A percentile compares a stretch with the other conserved stretches of the same genome.
phyloP scores from a whole-genome alignment of 2,888 invertebrate genomes.

The Ferdinandea cuprea region DNA sequence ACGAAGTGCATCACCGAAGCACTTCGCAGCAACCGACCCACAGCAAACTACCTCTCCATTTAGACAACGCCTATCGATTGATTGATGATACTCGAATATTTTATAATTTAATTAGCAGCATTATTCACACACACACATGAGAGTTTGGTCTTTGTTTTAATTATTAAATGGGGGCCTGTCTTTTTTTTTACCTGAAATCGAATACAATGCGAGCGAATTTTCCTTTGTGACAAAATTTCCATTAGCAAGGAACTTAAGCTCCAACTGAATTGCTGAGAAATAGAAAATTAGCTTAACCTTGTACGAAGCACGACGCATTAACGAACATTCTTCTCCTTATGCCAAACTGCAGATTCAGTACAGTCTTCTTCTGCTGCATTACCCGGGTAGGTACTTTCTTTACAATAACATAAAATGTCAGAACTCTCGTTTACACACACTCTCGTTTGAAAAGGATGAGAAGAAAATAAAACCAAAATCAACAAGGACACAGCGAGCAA shows the following conservation, averaged over 20 bases:
- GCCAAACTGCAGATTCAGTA: conserved; percentile 41
- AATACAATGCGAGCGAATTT: conserved; percentile 16
- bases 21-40: background rate
- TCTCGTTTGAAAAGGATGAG: conserved; percentile 3
- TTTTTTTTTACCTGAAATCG: background rate
- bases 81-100: conserved; percentile 50
- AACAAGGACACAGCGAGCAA: conserved; percentile 44
- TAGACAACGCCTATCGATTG: conserved; percentile 7
- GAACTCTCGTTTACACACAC: conserved; percentile 28
- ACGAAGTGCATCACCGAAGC: conserved; percentile 59
- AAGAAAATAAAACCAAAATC: conserved; percentile 6
- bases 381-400: background rate
- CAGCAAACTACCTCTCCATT: background rate
- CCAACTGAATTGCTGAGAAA: background rate
- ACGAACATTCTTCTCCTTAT: conserved; percentile 18
- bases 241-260: background rate
- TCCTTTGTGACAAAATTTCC: background rate
- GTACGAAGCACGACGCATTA: conserved; percentile 45
- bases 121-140: conserved; percentile 1
- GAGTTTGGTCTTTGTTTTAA: conserved; percentile 16
- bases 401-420: conserved; percentile 7
- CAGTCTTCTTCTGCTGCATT: conserved; percentile 22
- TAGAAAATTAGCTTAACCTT: conserved; percentile 60
- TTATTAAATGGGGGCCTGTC: conserved; percentile 15
- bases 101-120: conserved; percentile 51